Percentiles rank a stretch among this genome's conserved stretches.
phyloP scores from a whole-genome alignment of 1,140 invertebrate species.

The Oppia nitens region DNA sequence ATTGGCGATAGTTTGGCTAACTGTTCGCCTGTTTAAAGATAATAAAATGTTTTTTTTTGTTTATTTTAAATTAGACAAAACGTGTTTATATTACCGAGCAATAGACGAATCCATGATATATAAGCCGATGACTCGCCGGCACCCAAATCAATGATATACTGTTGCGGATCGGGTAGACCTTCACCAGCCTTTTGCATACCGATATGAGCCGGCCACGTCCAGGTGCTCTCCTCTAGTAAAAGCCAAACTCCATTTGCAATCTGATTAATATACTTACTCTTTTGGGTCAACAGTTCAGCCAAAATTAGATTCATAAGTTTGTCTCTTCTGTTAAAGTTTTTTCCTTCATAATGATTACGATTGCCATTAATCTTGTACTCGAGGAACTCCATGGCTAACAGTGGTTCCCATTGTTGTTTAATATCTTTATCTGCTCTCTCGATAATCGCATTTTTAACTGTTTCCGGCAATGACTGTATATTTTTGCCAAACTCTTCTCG shows the following conservation, averaged over 20 bases:
- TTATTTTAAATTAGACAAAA: too few species aligned
- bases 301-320: too few species aligned
- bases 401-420: too few species aligned
- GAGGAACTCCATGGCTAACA: background rate
- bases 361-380: background rate
- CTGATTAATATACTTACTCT: conserved; percentile 5
- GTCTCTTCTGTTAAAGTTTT: too few species aligned
- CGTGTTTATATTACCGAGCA: too few species aligned
- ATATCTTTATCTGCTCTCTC: too few species aligned
- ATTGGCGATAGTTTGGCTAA: background rate
- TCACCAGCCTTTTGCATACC: background rate
- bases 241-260: conserved; percentile 11
- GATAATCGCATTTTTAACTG: too few species aligned
- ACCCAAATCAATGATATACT: background rate
- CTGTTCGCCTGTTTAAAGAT: conserved; percentile 2
- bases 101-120: background rate
- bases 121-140: background rate
- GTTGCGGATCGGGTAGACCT: background rate
- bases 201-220: conserved; percentile 5
- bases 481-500: too few species aligned
- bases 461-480: too few species aligned
- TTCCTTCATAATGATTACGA: background rate
- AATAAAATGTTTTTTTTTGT: too few species aligned
- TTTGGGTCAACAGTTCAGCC: too few species aligned
- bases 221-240: conserved; percentile 5